phyloP scores from a whole-genome alignment of 30 jellyfish, hydroid and myxozoan species.

The Turritopsis rubra region DNA sequence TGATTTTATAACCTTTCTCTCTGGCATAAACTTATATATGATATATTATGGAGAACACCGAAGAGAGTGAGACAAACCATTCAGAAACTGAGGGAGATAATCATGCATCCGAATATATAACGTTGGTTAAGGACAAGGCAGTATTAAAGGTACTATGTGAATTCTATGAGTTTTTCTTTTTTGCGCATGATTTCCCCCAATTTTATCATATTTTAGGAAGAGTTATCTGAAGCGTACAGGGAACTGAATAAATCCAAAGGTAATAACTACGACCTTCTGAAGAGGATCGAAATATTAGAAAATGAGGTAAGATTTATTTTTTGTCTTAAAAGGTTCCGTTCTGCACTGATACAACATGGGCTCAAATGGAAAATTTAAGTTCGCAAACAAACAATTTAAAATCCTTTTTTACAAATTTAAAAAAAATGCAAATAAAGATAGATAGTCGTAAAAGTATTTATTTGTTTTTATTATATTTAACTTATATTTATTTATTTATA shows the following conservation, averaged over 20 bases:
- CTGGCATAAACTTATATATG: background rate
- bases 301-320: constrained; percentile 47
- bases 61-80: background rate
- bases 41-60: constrained; percentile 1
- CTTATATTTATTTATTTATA: background rate
- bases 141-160: constrained; percentile 36
- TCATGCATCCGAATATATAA: constrained; percentile 50
- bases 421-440: too few relatives aligned
- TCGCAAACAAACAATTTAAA: too few relatives aligned
- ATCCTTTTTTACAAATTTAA: too few relatives aligned
- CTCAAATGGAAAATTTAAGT: too few relatives aligned
- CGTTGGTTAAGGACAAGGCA: constrained; percentile 69
- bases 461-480: background rate
- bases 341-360: too few relatives aligned
- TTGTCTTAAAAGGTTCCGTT: too few relatives aligned
- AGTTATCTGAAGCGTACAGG: constrained; percentile 40
- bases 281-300: constrained; percentile 57
- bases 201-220: background rate
- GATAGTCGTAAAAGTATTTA: too few relatives aligned
- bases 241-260: constrained; percentile 73
- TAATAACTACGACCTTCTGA: constrained; percentile 73
- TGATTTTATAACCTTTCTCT: too few relatives aligned
- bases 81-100: constrained; percentile 34
- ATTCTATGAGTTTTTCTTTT: too few relatives aligned
- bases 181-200: too few relatives aligned